A percentile compares a stretch with the other conserved stretches of the same genome.
These are phyloP conservation scores for Lagria hirta DNA, from an alignment of 2,888 invertebrate genomes.

Conservation along the genomic window DNA sequence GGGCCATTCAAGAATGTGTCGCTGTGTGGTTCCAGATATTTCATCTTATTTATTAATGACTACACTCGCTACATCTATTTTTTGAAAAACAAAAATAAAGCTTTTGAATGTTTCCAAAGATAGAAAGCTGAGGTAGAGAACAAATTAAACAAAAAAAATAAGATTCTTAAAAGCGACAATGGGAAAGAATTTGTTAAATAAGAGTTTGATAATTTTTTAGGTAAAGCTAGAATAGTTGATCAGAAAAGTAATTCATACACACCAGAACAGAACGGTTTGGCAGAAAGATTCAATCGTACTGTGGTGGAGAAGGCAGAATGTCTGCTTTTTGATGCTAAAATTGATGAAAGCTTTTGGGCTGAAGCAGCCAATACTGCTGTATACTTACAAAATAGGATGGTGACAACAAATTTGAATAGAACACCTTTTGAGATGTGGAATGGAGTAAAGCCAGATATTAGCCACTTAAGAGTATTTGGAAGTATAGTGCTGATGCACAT, in stretches of 20 bases:
- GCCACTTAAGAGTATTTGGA: conserved; percentile 3
- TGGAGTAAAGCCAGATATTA: not conserved
- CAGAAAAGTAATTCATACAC: too few species aligned
- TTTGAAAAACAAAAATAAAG: too few species aligned
- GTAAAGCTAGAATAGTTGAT: too few species aligned
- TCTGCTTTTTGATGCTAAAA: conserved; percentile 35
- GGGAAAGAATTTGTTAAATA: conserved; percentile 27
- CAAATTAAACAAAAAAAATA: conserved; percentile 24
- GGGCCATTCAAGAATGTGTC: too few species aligned
- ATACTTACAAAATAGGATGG: conserved; percentile 41
- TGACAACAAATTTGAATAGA: conserved; percentile 29
- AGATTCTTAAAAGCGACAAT: conserved; percentile 31
- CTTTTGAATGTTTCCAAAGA: too few species aligned
- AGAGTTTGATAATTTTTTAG: conserved; percentile 26
- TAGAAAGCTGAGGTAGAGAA: too few species aligned
- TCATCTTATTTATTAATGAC: too few species aligned
- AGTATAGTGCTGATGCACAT: conserved; percentile 17
- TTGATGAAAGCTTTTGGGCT: conserved; percentile 40
- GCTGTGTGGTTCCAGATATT: too few species aligned
- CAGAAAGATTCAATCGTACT: conserved; percentile 26
- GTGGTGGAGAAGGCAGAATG: conserved; percentile 28
- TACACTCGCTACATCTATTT: too few species aligned
- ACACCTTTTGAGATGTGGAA: conserved; percentile 10
- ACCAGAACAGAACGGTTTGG: conserved; percentile 33
- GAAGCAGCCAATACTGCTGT: conserved; percentile 43